These are phyloP conservation scores for Andricus grossulariae DNA, from an alignment of 1,140 invertebrate species.

Conservation along the genomic window DNA sequence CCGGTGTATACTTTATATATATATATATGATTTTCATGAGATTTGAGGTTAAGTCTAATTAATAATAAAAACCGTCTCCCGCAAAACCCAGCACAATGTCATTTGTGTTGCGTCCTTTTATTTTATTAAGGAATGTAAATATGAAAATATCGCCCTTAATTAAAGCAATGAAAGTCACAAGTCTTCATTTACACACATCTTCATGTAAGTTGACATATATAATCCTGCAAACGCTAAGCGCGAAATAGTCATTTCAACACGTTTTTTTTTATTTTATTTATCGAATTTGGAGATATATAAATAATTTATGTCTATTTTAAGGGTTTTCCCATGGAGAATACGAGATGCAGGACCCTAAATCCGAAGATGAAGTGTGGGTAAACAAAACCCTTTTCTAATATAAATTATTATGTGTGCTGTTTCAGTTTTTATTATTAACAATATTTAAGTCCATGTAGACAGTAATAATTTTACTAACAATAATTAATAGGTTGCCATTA, in stretches of 20 bases:
- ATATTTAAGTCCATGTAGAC: background rate
- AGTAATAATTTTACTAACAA: background rate
- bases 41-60: constrained; percentile 10
- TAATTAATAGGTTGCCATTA: too few species aligned
- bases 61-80: background rate
- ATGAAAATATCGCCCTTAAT: constrained; percentile 38
- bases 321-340: constrained; percentile 85
- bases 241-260: background rate
- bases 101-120: constrained; percentile 40
- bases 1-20: background rate
- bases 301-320: constrained; percentile 57
- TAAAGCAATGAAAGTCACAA: constrained; percentile 33
- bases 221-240: background rate
- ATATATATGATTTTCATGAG: too few species aligned
- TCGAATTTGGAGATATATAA: background rate
- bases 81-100: constrained; percentile 41
- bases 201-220: constrained; percentile 35
- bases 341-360: constrained; percentile 95
- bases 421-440: constrained; percentile 6
- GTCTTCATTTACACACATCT: constrained; percentile 45
- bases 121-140: constrained; percentile 36
- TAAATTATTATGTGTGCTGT: background rate
- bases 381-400: constrained; percentile 47
- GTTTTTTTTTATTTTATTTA: background rate
- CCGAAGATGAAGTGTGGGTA: constrained; percentile 92